A percentile compares a stretch with the other conserved stretches of the same genome.
These are phyloP conservation scores for Pemphigus obesinymphae DNA, from an alignment of 1,140 invertebrate genomes.

Conservation along the genomic window DNA sequence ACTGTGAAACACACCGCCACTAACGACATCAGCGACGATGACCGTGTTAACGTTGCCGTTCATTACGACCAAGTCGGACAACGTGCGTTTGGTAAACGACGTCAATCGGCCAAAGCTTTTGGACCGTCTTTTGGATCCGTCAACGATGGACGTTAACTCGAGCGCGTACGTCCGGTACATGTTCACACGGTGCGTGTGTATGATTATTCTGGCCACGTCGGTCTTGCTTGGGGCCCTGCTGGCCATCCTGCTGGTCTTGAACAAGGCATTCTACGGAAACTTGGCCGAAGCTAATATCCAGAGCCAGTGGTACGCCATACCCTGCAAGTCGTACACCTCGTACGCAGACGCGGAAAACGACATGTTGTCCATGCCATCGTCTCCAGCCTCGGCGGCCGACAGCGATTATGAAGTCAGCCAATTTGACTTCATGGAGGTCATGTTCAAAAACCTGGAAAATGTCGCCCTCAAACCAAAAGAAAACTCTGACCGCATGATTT, in stretches of 20 bases:
- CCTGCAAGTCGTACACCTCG: neutral
- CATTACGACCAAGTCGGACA: neutral
- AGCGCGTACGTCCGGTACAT: too few relatives aligned
- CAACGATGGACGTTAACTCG: neutral
- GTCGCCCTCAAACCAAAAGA: too few relatives aligned
- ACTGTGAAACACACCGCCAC: too few relatives aligned
- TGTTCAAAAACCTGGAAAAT: neutral
- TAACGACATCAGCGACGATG: neutral
- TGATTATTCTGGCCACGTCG: neutral
- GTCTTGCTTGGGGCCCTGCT: fast-evolving
- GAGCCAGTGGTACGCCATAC: neutral
- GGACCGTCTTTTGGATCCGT: too few relatives aligned
- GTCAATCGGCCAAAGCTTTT: neutral
- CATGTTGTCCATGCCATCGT: neutral
- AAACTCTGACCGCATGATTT: too few relatives aligned
- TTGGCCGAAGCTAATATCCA: too few relatives aligned
- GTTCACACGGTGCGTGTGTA: neutral
- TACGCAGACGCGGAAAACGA: neutral
- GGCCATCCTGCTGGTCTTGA: neutral
- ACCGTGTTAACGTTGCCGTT: neutral
- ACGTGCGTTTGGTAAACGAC: neutral
- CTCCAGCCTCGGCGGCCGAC: neutral
- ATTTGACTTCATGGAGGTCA: too few relatives aligned
- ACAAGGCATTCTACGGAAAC: neutral
- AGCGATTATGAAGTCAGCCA: too few relatives aligned